phyloP scores from a whole-genome alignment of 2,113 vertebrate genomes.

The Pimephales promelas region DNA sequence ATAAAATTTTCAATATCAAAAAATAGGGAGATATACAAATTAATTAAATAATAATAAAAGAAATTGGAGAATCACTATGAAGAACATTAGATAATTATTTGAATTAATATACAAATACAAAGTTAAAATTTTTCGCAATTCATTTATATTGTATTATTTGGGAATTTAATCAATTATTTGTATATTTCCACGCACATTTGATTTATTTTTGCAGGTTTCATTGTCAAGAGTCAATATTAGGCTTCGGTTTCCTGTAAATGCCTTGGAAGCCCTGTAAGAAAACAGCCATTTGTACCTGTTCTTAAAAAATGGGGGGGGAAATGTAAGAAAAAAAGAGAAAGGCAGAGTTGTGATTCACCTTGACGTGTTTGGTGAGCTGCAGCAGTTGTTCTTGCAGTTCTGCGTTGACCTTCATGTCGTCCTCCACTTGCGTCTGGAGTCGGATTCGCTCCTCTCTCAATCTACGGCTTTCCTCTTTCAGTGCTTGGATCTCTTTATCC shows the following conservation, averaged over 20 bases:
- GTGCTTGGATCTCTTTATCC: constrained; percentile 77
- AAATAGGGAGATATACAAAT: too few species aligned
- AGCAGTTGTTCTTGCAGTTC: constrained; percentile 82
- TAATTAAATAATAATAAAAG: too few species aligned
- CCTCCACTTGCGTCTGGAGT: constrained; percentile 78
- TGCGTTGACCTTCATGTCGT: constrained; percentile 68
- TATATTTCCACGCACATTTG: not conserved
- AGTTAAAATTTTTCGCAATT: not conserved
- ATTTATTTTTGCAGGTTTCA: not conserved
- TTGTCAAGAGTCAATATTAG: not conserved
- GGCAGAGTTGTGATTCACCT: constrained; percentile 67
- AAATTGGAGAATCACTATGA: too few species aligned
- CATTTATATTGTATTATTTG: not conserved
- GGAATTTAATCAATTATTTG: not conserved
- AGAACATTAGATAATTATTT: too few species aligned
- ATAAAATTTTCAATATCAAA: too few species aligned
- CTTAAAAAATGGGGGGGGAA: not conserved
- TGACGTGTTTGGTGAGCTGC: constrained; percentile 83
- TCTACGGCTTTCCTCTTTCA: constrained; percentile 81
- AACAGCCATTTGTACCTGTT: not conserved
- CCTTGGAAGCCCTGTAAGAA: not conserved
- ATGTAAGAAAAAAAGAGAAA: not conserved
- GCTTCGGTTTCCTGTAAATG: not conserved
- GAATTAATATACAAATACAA: too few species aligned
- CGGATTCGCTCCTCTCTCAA: constrained; percentile 79